phyloP scores from a whole-genome alignment of 1,140 invertebrate species.

The Tribolium castaneum region DNA sequence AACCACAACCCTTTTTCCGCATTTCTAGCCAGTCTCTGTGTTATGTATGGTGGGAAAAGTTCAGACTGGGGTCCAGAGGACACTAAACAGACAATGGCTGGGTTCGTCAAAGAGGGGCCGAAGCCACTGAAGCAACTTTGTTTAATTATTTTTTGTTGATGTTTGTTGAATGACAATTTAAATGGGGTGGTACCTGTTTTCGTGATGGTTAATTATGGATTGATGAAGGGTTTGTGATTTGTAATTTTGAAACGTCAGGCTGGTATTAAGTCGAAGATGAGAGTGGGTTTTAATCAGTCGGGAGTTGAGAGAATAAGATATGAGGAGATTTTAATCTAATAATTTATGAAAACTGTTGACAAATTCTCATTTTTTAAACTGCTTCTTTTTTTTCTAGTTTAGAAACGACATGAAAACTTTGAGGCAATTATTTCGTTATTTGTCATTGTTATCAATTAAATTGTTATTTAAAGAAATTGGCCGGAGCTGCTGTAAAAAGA shows the following conservation, averaged over 20 bases:
- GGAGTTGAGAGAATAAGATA: not conserved
- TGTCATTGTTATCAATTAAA: too few species aligned
- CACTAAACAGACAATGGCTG: not conserved
- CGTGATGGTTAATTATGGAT: not conserved
- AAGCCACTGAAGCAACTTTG: not conserved
- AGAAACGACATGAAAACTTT: too few species aligned
- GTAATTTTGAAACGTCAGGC: not conserved
- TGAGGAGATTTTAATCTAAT: not conserved
- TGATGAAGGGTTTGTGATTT: not conserved
- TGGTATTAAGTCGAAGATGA: not conserved
- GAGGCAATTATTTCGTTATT: too few species aligned
- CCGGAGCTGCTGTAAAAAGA: too few species aligned
- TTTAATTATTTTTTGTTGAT: not conserved
- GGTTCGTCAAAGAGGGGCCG: not conserved
- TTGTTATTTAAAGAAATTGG: too few species aligned
- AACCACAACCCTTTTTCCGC: not conserved
- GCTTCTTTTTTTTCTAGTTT: too few species aligned
- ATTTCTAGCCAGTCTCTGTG: not conserved
- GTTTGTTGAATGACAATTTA: not conserved
- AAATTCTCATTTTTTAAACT: too few species aligned
- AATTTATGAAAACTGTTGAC: not conserved
- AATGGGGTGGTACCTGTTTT: not conserved
- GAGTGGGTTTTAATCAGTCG: not conserved
- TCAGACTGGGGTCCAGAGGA: not conserved
- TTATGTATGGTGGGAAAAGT: not conserved